Base-by-base conservation (phyloP, 1,140 invertebrate species). In the Rhagoletis pomonella region DNA sequence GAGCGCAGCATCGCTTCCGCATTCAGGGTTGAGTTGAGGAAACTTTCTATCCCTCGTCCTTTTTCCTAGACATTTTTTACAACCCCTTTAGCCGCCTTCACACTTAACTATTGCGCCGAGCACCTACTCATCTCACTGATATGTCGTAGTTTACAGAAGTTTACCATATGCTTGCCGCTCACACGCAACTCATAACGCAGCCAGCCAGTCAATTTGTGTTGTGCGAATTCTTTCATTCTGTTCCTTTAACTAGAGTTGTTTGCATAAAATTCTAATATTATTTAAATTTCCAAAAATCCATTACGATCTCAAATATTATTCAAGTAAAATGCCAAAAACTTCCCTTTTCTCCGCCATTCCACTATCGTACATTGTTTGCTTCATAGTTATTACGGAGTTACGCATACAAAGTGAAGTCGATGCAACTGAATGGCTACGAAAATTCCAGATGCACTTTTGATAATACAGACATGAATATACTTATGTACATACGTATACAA, bases 271-370 rank as follows among this genome's bases (percentile, higher is more conserved):
- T 87, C 67, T 77, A 87, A 87, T 87, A 87, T 87, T 87, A 87
- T 87, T 87, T 87, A 87, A 87, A 87, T 87, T 87, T 67, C 55
- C 86, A 81, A 87, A 87, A 81, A 87, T 87, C 86, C 86, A 87
- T 87, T 87, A 87, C 77, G 86, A 87, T 73, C 86, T 81, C 86
- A 87, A 87, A 87, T 87, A 87, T 87, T 87, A 87, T 87, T 87
- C 86, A 73, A 87, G 19, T 67, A 81, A 87, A 87, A 87, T 77
- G 86, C 65, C 67, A 87, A 87, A 85, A 85, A 62, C 9, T 17
- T 59, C 73, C n/a, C 19, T n/a, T 77, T 55, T n/a, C 69, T 17
- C 69, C 29, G 14, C 7, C 47, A n/a, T 47, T 81, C 6, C 17
- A n/a, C 47, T 47, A 55, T 14, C 4, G 73, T 81, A 55, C 12